Evolutionary conservation across 2,113 vertebrate species (phyloP), one percentile per base, ranked within the genome.

Genomic region (Hydrolagus affinis): DNA sequence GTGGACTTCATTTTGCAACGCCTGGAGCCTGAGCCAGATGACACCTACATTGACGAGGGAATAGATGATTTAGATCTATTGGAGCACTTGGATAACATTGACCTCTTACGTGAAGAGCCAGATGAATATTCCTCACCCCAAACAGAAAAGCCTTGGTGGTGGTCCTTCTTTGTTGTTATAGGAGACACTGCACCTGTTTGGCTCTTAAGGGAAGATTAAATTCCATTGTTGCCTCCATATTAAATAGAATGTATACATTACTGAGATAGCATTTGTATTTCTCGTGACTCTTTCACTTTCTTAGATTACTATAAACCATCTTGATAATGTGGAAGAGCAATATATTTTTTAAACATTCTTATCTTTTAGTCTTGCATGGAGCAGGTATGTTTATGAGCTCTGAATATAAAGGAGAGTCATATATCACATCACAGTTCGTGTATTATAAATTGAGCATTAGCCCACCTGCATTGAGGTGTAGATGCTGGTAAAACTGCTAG

Each of bases 121-220:
- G 88, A 85, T 0, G 89, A 94, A 0, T 92, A 91, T 78, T 87
- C 91, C 0, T 0, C 86, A 0, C 1, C 19, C 0, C 86, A 56
- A 14, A 93, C 91, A 32, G 94, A 95, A 88, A 98, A 96, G 87
- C 98, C 98, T 0, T 99, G 98, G 98, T 99, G 97, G 98, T 99
- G 98, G 98, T 91, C 93, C 3, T 99, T 98, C 89, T 98, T 99
- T 90, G 94, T 94, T 59, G 94, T 95, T 7, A 91, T 96, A 8
- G 94, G 92, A 30, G 88, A 93, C 9, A 91, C 95, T 12, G 92
- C 94, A 85, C 97, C 98, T 0, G 90, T 93, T 56, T 99, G 98
- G 98, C 92, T 99, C 87, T 94, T 99, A 72, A 94, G 93, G 88
- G 94, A 93, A 86, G 91, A 93, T 85, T 94, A 90, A 87, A n/a